phyloP scores from a whole-genome alignment of 2,888 invertebrate genomes.

The Ephialtes manifestator region DNA sequence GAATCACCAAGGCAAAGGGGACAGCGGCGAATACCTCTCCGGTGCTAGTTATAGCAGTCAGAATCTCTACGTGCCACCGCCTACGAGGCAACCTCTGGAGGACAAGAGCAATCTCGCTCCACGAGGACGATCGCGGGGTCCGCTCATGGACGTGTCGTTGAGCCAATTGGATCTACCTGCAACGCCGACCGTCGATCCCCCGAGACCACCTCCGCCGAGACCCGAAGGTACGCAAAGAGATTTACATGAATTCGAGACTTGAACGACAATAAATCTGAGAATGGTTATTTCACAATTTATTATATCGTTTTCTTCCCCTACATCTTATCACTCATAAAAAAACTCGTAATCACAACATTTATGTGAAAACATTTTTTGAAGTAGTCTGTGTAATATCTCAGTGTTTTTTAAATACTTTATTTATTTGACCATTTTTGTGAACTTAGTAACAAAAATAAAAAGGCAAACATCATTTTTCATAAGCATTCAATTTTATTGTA shows the following conservation, averaged over 20 bases:
- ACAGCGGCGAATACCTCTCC: slow-evolving; percentile 83
- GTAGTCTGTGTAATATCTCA: no score
- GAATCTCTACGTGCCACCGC: slow-evolving; percentile 96
- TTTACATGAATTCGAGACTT: neutral
- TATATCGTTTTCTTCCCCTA: no score
- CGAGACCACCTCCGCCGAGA: slow-evolving; percentile 94
- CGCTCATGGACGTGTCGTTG: slow-evolving; percentile 89
- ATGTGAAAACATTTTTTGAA: no score
- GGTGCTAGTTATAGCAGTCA: slow-evolving; percentile 92
- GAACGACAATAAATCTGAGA: neutral
- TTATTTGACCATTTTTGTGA: no score
- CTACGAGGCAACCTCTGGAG: slow-evolving; percentile 89
- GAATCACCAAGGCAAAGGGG: slow-evolving; percentile 87
- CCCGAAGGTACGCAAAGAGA: slow-evolving; percentile 89
- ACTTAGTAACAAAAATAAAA: no score
- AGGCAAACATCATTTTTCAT: no score
- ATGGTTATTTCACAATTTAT: no score
- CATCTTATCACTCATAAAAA: no score
- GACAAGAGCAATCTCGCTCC: slow-evolving; percentile 91
- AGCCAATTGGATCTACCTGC: slow-evolving; percentile 89
- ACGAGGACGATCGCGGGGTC: slow-evolving; percentile 90
- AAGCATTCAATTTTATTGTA: no score
- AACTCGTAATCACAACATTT: no score
- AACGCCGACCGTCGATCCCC: slow-evolving; percentile 89
- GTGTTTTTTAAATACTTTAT: no score